These are phyloP conservation scores for Meteorus sp. DNA, from an alignment of 1,140 invertebrate genomes.

Conservation along the genomic window DNA sequence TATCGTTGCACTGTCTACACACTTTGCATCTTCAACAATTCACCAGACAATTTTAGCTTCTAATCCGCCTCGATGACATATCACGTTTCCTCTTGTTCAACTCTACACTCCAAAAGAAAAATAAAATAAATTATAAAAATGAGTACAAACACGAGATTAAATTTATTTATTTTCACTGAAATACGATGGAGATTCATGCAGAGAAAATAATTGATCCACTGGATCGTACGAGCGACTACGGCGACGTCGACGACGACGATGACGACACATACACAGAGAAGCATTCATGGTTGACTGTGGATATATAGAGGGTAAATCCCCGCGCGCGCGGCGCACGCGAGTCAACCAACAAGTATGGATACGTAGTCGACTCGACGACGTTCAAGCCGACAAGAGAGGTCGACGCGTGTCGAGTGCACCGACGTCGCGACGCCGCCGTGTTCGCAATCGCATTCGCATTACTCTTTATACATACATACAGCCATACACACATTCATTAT, in stretches of 20 bases:
- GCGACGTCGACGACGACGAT: not conserved
- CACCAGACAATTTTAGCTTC: too few relatives aligned
- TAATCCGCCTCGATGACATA: too few relatives aligned
- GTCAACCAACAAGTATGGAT: constrained; percentile 24
- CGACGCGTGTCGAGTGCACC: constrained; percentile 24
- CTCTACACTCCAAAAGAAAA: too few relatives aligned
- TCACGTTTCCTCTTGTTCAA: too few relatives aligned
- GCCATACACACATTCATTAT: not conserved
- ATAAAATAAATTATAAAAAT: too few relatives aligned
- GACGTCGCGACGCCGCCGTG: constrained; percentile 26
- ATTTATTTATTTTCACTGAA: too few relatives aligned
- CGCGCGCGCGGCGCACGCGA: constrained; percentile 18
- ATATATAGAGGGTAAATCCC: not conserved
- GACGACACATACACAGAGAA: constrained; percentile 9
- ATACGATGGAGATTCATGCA: too few relatives aligned
- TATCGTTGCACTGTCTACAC: too few relatives aligned
- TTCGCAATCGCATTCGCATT: constrained; percentile 18
- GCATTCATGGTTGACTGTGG: not conserved
- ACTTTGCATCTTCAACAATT: too few relatives aligned
- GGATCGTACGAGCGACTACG: constrained; percentile 4
- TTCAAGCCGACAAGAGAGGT: constrained; percentile 18
- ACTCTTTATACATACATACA: constrained; percentile 19
- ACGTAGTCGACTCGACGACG: constrained; percentile 7
- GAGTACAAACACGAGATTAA: too few relatives aligned
- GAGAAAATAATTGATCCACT: not conserved